Base-by-base conservation (phyloP, 2,113 vertebrate genomes). In the Oenanthe melanoleuca region DNA sequence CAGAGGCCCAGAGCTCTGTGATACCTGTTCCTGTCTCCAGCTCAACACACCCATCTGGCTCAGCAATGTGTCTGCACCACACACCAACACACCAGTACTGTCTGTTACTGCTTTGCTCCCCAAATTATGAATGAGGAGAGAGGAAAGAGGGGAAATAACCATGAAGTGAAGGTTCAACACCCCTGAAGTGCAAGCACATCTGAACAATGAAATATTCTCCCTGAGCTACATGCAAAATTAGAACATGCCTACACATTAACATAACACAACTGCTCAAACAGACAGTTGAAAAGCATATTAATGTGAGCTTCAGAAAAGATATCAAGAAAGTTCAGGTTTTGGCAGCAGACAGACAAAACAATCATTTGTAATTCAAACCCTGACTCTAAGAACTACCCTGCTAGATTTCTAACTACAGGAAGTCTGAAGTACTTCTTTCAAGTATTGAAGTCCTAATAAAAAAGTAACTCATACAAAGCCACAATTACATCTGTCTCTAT, bases 321-420 rank as follows among this genome's bases (percentile, higher is more conserved):
- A 87, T 55, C 87, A 94, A 82, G 91, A 75, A 95, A 91, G 80
- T 91, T 87, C 87, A 78, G 42, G 57, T 80, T 89, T 33, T 89
- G 63, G 91, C 84, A 95, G 86, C 45, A 93, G 84, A 84, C 49
- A 91, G 93, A 86, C 78, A 79, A 96, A 92, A 94, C 83, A 91
- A 92, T 84, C 37, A 81, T 81, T 88, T 86, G 56, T 73, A 89
- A 94, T 60, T 78, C 86, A 93, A 93, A 65, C 80, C 65, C 57
- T 83, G 80, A 86, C 88, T 92, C 77, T 67, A 38, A 86, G 92
- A 55, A 69, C 44, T 64, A 88, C 60, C 83, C 75, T 67, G 44
- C 5, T 79, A 80, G 45, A 78, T 72, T 84, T 84, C 64, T 44
- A 71, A 55, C 80, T 52, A 50, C 2, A 13, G 47, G 69, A 89